Conservation (phyloP, 2,797 vertebrate genomes). For the Hozukius guyotensis region DNA sequence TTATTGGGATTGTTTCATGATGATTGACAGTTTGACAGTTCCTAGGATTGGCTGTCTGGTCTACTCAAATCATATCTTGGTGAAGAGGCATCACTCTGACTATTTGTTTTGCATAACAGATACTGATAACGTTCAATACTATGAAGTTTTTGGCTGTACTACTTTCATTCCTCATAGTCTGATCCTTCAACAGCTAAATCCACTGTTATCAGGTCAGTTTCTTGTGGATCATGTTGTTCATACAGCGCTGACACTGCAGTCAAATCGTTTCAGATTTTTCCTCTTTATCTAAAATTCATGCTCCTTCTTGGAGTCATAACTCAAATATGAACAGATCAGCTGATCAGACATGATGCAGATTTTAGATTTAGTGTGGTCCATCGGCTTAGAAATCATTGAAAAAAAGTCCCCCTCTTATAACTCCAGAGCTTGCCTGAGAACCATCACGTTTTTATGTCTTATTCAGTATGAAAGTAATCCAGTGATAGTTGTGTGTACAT, state of each 20-base stretch:
- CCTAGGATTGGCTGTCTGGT: conserved; percentile 27
- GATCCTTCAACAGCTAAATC: background rate
- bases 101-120: background rate
- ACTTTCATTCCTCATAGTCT: background rate
- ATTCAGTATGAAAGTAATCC: too few relatives aligned
- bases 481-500: too few relatives aligned
- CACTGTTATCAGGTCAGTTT: background rate
- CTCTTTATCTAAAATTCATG: background rate
- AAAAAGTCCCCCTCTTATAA: too few relatives aligned
- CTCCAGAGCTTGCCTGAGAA: background rate
- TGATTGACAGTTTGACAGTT: conserved; percentile 35
- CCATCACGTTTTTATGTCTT: background rate
- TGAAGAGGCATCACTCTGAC: background rate
- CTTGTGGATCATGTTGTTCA: background rate
- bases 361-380: too few relatives aligned
- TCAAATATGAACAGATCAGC: background rate
- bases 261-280: background rate
- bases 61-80: background rate
- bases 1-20: background rate
- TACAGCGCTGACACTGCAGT: background rate
- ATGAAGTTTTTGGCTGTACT: background rate
- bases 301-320: background rate
- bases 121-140: background rate
- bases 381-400: too few relatives aligned
- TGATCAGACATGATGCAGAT: too few relatives aligned